Evolutionary conservation across 2,113 vertebrate species (phyloP), one percentile per base, ranked within the genome.

Genomic region (Ornithorhynchus anatinus): DNA sequence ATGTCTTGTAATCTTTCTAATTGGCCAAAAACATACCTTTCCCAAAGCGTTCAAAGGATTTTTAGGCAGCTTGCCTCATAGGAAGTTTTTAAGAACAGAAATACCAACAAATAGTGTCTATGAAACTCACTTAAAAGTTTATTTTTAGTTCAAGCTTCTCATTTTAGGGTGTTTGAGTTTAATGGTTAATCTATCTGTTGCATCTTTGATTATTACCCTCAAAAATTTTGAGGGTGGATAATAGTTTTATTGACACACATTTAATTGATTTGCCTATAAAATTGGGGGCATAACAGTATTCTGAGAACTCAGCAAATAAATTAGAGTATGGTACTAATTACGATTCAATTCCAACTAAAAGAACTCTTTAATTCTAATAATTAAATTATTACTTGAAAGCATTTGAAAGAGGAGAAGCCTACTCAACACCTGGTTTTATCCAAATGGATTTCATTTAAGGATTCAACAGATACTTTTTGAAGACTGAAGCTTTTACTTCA

Each of bases 111-210:
- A 58, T 62, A 47, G 12, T 68, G 36, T 4, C 22, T 48, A 70
- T 2, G 7, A 68, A 64, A 66, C 19, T 11, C 37, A 57, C 52
- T 51, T 78, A 80, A 29, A 45, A 35, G 47, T 50, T 80, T 74
- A 64, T 72, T 80, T 50, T 72, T 31, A n/a, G 35, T 36, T 7
- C 67, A 36, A 4, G 15, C 57, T 70, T 81, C 50, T 8, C 10
- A 66, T 67, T 51, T 53, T 25, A 6, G 10, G 16, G 53, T 64
- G 44, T 13, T 56, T 69, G 32, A 57, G 57, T 69, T 79, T 60
- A 77, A 77, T 81, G 42, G 31, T 72, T 67, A 72, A 66, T 69
- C 69, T n/a, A 25, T 51, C 36, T 60, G 69, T 64, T 59, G n/a
- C 50, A 63, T 44, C 47, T 60, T 72, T 15, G 4, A 7, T 65